Evolutionary conservation across 2,113 vertebrate species (phyloP), one percentile per base, ranked within the genome.

Genomic region (Octodon degus): DNA sequence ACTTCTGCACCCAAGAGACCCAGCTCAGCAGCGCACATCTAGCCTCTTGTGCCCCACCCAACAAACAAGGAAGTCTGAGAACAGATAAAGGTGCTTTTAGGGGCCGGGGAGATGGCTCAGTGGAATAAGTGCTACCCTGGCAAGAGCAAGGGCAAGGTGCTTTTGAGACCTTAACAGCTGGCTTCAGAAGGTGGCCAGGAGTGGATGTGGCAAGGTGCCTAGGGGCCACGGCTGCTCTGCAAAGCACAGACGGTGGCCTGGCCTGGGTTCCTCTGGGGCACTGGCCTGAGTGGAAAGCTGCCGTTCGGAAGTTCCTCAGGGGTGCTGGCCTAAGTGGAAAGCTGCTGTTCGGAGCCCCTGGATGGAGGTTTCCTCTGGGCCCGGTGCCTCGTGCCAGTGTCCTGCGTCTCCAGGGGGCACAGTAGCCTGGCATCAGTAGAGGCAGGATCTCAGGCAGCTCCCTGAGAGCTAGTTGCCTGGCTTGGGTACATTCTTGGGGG

Each of bases 311-410:
- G 7, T 86, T 81, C 55, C 74, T 55, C 22, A 27, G 19, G 3
- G 37, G 32, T 34, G 13, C 65, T 95, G 53, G 25, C 16, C 53
- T 55, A 5, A 14, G 83, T 24, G 27, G 62, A 81, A 58, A 58
- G 16, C 27, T 92, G 3, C 1, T 9, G 7, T 32, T n/a, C 30
- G 1, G 11, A 60, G 2, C 22, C 2, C 1, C n/a, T 40, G 20
- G 50, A 19, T 40, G 20, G 8, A 40, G 32, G 17, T 58, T 87
- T 5, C 30, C 14, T 74, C 47, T 47, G 17, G n/a, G 20, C 30
- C 86, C 79, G n/a, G 20, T 74, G n/a, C 70, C 20, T 0, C 34
- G n/a, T 40, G 7, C 27, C 32, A 77, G 79, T 77, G 27, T 30
- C n/a, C 27, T n/a, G 27, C 4, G 9, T 9, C 53, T 88, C 19